Evolutionary conservation across 2,888 invertebrate genomes (phyloP).

Genomic region (Tolmerus cingulatus): DNA sequence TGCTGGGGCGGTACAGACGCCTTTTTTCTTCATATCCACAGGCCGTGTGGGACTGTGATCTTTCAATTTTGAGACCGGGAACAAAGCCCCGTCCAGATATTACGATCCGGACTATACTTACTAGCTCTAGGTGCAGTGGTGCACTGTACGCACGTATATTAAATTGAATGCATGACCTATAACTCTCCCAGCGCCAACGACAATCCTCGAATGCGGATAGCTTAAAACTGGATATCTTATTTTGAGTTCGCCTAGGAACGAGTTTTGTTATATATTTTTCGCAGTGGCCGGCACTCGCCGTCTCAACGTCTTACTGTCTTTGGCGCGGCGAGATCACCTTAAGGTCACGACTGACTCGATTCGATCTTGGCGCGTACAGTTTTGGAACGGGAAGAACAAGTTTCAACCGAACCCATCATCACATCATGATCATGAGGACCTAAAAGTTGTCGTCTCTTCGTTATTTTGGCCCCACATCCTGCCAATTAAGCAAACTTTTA

Average conservation of each 20-base stretch:
- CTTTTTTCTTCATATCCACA: conserved; percentile 11
- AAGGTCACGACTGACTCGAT: conserved; percentile 32
- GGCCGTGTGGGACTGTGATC: conserved; percentile 27
- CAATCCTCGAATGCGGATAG: background rate
- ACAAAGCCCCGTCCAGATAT: background rate
- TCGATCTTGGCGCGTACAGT: background rate
- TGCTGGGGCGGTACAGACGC: conserved; percentile 17
- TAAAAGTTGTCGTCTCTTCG: background rate
- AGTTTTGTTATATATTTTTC: conserved; percentile 15
- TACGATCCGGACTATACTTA: background rate
- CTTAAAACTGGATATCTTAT: conserved; percentile 5
- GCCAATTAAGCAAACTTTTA: background rate
- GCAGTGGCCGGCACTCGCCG: background rate
- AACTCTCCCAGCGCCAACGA: background rate
- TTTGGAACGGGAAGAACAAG: conserved; percentile 30
- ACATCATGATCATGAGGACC: background rate
- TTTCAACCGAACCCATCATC: background rate
- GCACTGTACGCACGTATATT: background rate
- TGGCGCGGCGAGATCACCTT: background rate
- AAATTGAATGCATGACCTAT: background rate
- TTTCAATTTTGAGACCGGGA: conserved; percentile 1
- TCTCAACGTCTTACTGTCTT: background rate
- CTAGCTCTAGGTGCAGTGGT: background rate
- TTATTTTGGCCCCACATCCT: background rate
- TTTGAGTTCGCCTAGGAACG: background rate